Evolutionary conservation across 1,140 invertebrate genomes (phyloP).

Genomic region (Zeugodacus cucurbitae): DNA sequence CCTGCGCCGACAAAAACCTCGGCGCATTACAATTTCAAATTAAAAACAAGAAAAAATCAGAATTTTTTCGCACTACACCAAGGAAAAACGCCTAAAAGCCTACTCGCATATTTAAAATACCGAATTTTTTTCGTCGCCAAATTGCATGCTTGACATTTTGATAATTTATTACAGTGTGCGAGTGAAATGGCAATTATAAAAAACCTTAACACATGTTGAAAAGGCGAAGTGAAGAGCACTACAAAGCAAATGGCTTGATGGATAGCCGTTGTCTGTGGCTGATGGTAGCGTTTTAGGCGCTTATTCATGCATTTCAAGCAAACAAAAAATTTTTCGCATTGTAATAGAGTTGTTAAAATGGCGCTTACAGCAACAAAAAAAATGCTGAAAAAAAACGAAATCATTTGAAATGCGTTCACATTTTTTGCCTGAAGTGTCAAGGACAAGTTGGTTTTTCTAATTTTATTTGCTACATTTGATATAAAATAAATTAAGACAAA

Average conservation of each 20-base stretch:
- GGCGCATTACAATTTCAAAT: neutral
- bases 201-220: neutral
- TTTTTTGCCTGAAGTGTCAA: neutral
- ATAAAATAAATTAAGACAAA: neutral
- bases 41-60: neutral
- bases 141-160: conserved; percentile 3
- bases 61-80: neutral
- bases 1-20: neutral
- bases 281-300: neutral
- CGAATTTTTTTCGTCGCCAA: neutral
- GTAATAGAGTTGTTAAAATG: conserved; percentile 4
- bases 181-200: conserved; percentile 1
- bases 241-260: neutral
- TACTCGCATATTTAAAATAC: neutral
- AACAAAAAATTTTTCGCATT: neutral
- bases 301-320: neutral
- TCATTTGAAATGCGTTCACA: neutral
- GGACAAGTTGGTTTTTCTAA: neutral
- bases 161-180: neutral
- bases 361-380: neutral
- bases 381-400: neutral
- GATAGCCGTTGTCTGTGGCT: neutral
- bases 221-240: neutral
- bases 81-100: neutral
- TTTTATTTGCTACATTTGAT: neutral